phyloP scores from a whole-genome alignment of 2,888 invertebrate genomes.

The Agriopis marginaria region DNA sequence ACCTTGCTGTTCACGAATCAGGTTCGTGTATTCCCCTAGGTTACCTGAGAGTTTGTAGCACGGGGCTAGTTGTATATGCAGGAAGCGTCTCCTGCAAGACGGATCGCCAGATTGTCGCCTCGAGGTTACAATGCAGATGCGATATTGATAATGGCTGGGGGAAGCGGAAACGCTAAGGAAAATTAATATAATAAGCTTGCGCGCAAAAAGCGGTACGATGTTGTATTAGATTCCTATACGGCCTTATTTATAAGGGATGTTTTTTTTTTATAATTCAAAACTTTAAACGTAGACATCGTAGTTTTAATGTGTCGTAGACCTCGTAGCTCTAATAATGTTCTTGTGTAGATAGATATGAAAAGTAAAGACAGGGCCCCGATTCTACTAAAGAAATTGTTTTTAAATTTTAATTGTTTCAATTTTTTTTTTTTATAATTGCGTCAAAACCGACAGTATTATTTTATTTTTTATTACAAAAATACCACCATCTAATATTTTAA shows the following conservation, averaged over 20 bases:
- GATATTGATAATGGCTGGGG: conserved; percentile 34
- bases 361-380: too few relatives aligned
- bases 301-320: too few relatives aligned
- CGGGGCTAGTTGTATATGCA: conserved; percentile 44
- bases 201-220: background rate
- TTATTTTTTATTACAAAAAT: too few relatives aligned
- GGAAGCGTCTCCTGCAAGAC: conserved; percentile 50
- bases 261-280: too few relatives aligned
- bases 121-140: conserved; percentile 45
- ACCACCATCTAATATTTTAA: too few relatives aligned
- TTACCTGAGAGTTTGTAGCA: conserved; percentile 37
- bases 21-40: conserved; percentile 48
- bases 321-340: too few relatives aligned
- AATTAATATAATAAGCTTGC: conserved; percentile 23
- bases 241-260: background rate
- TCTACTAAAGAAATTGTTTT: too few relatives aligned
- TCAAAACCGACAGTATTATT: too few relatives aligned
- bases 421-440: too few relatives aligned
- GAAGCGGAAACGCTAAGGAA: conserved; percentile 18
- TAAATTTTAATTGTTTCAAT: too few relatives aligned
- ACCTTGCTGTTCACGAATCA: conserved; percentile 13
- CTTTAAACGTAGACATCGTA: too few relatives aligned
- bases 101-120: conserved; percentile 59
- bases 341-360: too few relatives aligned
- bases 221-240: background rate